phyloP scores from a whole-genome alignment of 2,113 vertebrate genomes.

The Esox niger region DNA sequence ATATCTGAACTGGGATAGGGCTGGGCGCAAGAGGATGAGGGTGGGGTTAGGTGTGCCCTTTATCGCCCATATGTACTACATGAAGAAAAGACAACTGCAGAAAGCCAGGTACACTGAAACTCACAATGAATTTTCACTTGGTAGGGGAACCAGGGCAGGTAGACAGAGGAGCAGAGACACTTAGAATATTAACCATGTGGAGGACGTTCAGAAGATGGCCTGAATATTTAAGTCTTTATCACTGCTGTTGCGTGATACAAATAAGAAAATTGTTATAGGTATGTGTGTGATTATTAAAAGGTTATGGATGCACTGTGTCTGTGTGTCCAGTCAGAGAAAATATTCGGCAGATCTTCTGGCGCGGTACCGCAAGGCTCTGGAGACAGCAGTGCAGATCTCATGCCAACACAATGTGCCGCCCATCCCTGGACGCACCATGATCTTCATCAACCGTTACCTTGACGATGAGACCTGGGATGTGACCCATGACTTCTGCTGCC shows the following conservation, averaged over 20 bases:
- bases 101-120: constrained; percentile 66
- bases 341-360: constrained; percentile 63
- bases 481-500: constrained; percentile 61
- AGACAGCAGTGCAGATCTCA: constrained; percentile 77
- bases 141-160: neutral
- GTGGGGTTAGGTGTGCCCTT: constrained; percentile 67
- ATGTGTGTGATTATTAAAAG: neutral
- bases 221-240: neutral
- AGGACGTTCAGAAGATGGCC: neutral
- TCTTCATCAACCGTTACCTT: constrained; percentile 43
- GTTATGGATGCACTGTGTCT: neutral
- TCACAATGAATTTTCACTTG: neutral
- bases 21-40: constrained; percentile 42
- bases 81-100: constrained; percentile 53
- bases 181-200: neutral
- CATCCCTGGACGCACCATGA: constrained; percentile 76
- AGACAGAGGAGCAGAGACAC: neutral
- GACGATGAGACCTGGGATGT: fast-evolving
- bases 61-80: constrained; percentile 63
- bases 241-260: neutral
- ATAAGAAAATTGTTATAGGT: too few relatives aligned
- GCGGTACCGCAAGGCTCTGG: constrained; percentile 77
- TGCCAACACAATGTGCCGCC: constrained; percentile 80
- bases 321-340: constrained; percentile 38
- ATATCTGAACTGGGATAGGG: constrained; percentile 29